phyloP scores from a whole-genome alignment of 2,888 invertebrate genomes.

The Stratiomys singularior region DNA sequence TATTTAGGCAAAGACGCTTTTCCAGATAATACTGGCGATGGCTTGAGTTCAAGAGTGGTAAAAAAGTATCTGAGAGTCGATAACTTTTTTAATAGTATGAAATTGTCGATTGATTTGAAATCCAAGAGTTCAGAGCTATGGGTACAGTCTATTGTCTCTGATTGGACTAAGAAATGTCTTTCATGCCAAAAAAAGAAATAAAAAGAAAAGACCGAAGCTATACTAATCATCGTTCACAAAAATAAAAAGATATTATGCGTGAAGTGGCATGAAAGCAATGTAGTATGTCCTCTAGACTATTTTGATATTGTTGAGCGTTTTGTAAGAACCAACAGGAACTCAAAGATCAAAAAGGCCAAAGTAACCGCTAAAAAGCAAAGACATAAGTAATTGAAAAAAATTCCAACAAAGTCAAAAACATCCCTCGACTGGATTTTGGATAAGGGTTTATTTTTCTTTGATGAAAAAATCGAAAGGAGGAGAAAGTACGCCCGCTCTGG shows the following conservation, averaged over 20 bases:
- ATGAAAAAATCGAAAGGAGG: neutral
- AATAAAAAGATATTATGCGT: too few relatives aligned
- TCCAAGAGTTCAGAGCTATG: neutral
- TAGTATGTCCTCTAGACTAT: neutral
- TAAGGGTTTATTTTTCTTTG: neutral
- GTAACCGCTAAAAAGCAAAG: constrained; percentile 33
- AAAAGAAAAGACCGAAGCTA: neutral
- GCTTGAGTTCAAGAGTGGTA: constrained; percentile 48
- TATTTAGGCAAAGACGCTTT: too few relatives aligned
- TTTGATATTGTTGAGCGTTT: neutral
- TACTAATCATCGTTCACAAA: neutral
- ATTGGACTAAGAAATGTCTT: neutral
- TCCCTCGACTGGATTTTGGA: neutral
- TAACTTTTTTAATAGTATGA: constrained; percentile 43
- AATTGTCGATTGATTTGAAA: neutral
- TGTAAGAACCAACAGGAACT: neutral
- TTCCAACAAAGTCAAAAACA: neutral
- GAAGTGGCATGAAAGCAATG: too few relatives aligned
- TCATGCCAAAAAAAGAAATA: neutral
- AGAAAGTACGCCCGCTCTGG: neutral
- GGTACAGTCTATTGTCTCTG: neutral
- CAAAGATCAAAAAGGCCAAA: constrained; percentile 29
- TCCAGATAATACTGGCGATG: constrained; percentile 23
- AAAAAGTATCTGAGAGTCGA: constrained; percentile 48
- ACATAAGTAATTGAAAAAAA: constrained; percentile 41